Conservation (phyloP, 1,140 invertebrate genomes). For the Heliconius nattereri region DNA sequence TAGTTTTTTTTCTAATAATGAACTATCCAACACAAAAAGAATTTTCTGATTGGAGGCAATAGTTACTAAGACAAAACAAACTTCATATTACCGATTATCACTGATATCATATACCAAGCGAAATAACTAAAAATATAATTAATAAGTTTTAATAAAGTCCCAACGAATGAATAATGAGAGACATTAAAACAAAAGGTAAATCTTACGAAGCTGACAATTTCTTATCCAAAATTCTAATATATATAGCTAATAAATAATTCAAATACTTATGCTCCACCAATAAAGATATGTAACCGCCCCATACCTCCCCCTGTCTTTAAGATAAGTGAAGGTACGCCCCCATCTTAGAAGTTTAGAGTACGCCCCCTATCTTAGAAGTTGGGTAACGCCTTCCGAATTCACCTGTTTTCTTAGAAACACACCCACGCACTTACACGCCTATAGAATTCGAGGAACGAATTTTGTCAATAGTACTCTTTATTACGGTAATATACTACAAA, state of each 20-base stretch:
- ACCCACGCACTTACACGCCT: conserved; percentile 45
- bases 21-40: too few species aligned
- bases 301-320: conserved; percentile 28
- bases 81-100: too few species aligned
- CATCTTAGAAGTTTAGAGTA: conserved; percentile 62
- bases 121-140: too few species aligned
- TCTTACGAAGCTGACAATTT: background rate
- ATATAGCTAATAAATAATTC: background rate
- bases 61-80: too few species aligned
- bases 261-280: conserved; percentile 42
- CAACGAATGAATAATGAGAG: background rate
- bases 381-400: conserved; percentile 19
- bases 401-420: conserved; percentile 21
- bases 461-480: background rate
- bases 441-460: conserved; percentile 11
- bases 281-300: conserved; percentile 46
- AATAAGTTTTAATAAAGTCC: background rate
- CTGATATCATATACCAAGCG: too few species aligned
- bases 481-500: too few species aligned
- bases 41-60: too few species aligned
- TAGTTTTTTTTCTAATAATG: too few species aligned
- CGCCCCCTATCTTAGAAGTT: conserved; percentile 44
- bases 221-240: background rate
- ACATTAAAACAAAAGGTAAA: background rate
- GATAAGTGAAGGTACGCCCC: conserved; percentile 47